A percentile compares a stretch with the other conserved stretches of the same genome.
phyloP scores from a whole-genome alignment of 2,888 invertebrate species.

The Clitarchus hookeri region DNA sequence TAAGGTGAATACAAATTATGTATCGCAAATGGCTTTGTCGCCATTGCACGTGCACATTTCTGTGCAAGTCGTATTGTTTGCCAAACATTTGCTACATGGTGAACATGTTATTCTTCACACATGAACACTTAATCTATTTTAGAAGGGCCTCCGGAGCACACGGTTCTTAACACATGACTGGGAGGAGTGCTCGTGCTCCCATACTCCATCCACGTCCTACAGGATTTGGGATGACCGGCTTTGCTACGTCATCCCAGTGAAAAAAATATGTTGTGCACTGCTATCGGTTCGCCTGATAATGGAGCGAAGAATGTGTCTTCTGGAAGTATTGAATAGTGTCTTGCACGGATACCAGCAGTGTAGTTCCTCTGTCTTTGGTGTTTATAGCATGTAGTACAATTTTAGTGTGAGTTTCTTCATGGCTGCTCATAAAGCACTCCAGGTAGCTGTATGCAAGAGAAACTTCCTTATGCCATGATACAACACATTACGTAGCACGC shows the following conservation, averaged over 20 bases:
- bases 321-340: too few species aligned
- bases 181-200: neutral
- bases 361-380: too few species aligned
- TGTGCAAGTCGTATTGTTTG: slow-evolving; percentile 11
- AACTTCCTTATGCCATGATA: too few species aligned
- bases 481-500: too few species aligned
- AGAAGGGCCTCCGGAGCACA: slow-evolving; percentile 21
- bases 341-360: too few species aligned
- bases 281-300: too few species aligned
- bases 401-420: too few species aligned
- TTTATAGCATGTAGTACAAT: too few species aligned
- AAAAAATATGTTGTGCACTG: too few species aligned
- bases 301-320: too few species aligned
- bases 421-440: too few species aligned
- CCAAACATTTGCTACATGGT: neutral
- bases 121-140: slow-evolving; percentile 15
- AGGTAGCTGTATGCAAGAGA: too few species aligned
- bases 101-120: slow-evolving; percentile 18
- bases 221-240: slow-evolving; percentile 23
- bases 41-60: slow-evolving; percentile 15
- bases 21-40: slow-evolving; percentile 11
- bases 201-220: slow-evolving; percentile 21
- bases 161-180: slow-evolving; percentile 1
- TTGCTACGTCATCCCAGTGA: slow-evolving; percentile 16
- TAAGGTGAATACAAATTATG: neutral